phyloP scores from a whole-genome alignment of 2,888 invertebrate species.

The Aphodius sticticus region DNA sequence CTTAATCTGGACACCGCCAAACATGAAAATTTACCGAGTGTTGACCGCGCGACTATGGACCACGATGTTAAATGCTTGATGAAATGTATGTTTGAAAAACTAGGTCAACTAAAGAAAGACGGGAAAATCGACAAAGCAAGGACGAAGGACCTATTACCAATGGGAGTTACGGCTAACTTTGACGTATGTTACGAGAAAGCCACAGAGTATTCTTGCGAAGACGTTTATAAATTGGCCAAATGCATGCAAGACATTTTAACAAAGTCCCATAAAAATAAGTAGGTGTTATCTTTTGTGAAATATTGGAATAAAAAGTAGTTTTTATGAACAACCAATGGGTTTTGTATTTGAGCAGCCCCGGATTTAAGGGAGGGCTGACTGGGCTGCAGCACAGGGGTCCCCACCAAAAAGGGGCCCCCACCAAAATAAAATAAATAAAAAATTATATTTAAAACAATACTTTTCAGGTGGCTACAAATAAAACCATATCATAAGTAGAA shows the following conservation, averaged over 20 bases:
- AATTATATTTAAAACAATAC: no score
- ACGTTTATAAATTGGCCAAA: not conserved
- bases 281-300: not conserved
- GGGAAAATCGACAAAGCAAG: not conserved
- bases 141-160: not conserved
- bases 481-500: no score
- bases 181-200: not conserved
- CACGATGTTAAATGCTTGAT: slow-evolving; percentile 6
- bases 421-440: no score
- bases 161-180: not conserved
- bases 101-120: not conserved
- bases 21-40: slow-evolving; percentile 5
- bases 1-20: not conserved
- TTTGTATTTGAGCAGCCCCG: no score
- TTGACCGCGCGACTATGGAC: not conserved
- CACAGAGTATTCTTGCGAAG: not conserved
- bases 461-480: no score
- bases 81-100: slow-evolving; percentile 10
- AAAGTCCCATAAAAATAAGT: not conserved
- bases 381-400: no score
- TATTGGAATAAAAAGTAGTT: not conserved
- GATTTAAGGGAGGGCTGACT: no score
- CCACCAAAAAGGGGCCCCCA: no score
- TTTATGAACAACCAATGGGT: no score
- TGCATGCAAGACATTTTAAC: not conserved